Base-by-base conservation (phyloP, 2,888 invertebrate species). In the Calliopum simillimum region DNA sequence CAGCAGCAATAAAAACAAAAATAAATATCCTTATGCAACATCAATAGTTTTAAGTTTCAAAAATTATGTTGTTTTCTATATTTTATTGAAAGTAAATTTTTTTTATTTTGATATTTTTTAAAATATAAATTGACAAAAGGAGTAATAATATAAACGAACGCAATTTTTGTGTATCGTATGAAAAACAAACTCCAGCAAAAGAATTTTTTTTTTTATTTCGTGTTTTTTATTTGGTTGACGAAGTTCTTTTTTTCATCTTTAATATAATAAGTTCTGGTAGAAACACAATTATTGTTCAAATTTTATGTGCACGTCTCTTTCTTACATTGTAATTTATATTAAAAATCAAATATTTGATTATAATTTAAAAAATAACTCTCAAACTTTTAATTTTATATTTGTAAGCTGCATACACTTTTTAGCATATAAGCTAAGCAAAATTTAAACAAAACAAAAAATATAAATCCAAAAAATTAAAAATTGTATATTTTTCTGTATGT, bases 1-100 rank as follows among this genome's bases (percentile, higher is more conserved):
- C 71, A 61, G 2, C 46, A 41, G 70, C 68, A 69, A 69, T 71
- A 47, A 75, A 51, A 6, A n/a, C n/a, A 44, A 56, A 23, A 44
- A 58, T 68, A 33, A 59, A 71, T 49, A 67, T 49, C 46, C 56
- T 14, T 62, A 61, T 23, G 23, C 55, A 59, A 71, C 65, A 62
- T 53, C 53, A 56, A 75, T 70, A 76, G 75, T 76, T 73, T 72
- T 81, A 73, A 79, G 74, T 21, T 67, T 72, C 78, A 80, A 78
- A 74, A 65, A 73, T 71, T 77, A 75, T 76, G 75, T 79, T 79
- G 73, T 79, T 76, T 73, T 76, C 64, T 65, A 68, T 55, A 46
- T 62, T 25, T 55, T 44, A 13, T 23, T 25, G 43, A 62, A 55
- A 55, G 23, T 61, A 41, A 49, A 58, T 23, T 19, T 68, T 62